These are phyloP conservation scores for Raja brachyura DNA, from an alignment of 2,113 vertebrate genomes.

Conservation along the genomic window DNA sequence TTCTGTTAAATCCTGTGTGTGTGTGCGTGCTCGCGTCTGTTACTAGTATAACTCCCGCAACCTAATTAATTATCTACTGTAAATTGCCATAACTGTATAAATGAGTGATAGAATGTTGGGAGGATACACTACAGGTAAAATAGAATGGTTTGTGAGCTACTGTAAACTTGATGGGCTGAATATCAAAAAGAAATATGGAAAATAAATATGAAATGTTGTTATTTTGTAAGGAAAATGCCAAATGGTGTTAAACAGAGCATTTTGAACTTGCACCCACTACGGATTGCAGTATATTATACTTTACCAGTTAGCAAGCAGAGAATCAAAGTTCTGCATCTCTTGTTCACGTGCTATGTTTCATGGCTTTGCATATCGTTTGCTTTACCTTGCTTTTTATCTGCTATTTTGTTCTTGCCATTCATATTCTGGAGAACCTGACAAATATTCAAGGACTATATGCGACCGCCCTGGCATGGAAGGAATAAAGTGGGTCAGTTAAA, in stretches of 20 bases:
- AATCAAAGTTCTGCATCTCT: neutral
- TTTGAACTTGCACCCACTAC: neutral
- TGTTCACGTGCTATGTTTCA: neutral
- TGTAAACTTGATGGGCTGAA: too few species aligned
- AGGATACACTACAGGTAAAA: too few species aligned
- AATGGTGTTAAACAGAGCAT: neutral
- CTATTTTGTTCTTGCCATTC: neutral
- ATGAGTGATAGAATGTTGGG: too few species aligned
- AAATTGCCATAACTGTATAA: too few species aligned
- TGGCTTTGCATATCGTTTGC: neutral
- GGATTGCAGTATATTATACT: neutral
- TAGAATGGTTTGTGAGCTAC: too few species aligned
- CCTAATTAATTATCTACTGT: too few species aligned
- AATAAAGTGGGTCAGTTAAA: neutral
- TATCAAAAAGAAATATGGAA: too few species aligned
- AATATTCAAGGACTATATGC: neutral
- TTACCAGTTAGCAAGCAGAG: neutral
- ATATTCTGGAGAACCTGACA: neutral
- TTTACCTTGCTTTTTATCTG: neutral
- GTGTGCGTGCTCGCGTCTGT: too few species aligned
- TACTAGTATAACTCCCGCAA: too few species aligned
- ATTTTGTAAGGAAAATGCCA: neutral
- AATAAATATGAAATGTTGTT: too few species aligned
- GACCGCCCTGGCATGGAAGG: neutral
- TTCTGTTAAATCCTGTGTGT: too few species aligned